Base-by-base conservation (phyloP, 2,797 vertebrate species). In the Labeo calbasu region DNA sequence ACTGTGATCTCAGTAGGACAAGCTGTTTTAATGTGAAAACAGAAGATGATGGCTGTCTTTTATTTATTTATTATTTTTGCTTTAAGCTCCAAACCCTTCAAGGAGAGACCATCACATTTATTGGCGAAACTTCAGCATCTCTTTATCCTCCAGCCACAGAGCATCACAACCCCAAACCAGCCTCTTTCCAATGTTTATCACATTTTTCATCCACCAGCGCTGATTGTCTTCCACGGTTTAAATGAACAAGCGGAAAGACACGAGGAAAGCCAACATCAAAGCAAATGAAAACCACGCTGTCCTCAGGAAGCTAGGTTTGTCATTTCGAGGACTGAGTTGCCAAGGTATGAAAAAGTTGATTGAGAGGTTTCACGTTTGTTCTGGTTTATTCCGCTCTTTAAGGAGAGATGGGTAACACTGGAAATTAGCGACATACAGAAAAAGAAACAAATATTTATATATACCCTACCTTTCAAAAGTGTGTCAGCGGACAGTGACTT, bases 121-220 rank as follows among this genome's bases (percentile, higher is more conserved):
- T 8, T 81, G 79, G 79, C 43, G 1, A 72, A 59, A 72, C 46
- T 72, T 81, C 55, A 79, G 8, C 77, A 32, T 72, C 53, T 61
- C 69, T 81, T 72, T 25, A 61, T 72, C 46, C 57, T 28, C 69
- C 55, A 61, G 79, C 43, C 53, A 50, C 55, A 69, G 63, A 59
- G 25, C 55, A 23, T 72, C 43, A 72, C 12, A 55, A 72, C 69
- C 78, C 55, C 69, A 50, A 78, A 46, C 79, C 68, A 72, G 17
- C 53, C 53, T 72, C 40, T 43, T 72, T 81, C 79, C 69, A 81
- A 43, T 87, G 86, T 86, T 84, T 84, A 87, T 81, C 86, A 78
- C 77, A 84, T 85, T 83, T 82, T 76, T 87, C 84, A 84, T 81
- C 76, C 86, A 85, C 78, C 78, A 84, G 81, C 51, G 85, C 86